Base-by-base conservation (phyloP, 2,888 invertebrate genomes). In the Hyppa rectilinea region DNA sequence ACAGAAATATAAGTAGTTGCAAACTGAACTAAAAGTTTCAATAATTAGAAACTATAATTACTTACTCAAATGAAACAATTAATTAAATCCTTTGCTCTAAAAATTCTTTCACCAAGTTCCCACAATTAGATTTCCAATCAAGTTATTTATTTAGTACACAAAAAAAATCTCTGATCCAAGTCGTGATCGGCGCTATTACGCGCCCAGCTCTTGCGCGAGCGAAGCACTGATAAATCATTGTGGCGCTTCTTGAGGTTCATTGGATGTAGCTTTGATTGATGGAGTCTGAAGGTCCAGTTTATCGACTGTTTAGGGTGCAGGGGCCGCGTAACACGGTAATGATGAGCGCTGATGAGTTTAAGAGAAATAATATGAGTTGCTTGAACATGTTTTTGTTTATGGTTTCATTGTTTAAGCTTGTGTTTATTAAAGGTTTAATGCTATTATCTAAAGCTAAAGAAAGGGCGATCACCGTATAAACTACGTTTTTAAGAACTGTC, bases 191-290 rank as follows among this genome's bases (percentile, higher is more conserved):
- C 78, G 84, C 81, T 78, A 82, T 81, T 80, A 82, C 87, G 88
- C 87, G 88, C 87, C 52, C 56, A 72, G 84, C 66, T 60, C 68
- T 49, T 60, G 85, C 85, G 86, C 86, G 81, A 78, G 78, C 78
- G 45, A 60, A 26, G 50, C 69, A 45, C 81, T 85, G 89, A 94
- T 95, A 92, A 92, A 95, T 95, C 95, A 95, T 92, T 89, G 89
- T 93, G 90, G 92, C 94, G 94, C 95, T 95, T 95, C 95, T 94
- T 93, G 92, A 93, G 87, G 85, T 85, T 92, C 82, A 93, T 94
- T 92, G 92, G 90, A 91, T 87, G 80, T 45, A 91, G 86, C 92
- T 88, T 89, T 94, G 95, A 95, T 95, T 92, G 92, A 95, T 95
- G 88, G 84, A 79, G 68, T 38, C 73, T 75, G 80, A 60, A 64